phyloP scores from a whole-genome alignment of 2,888 invertebrate species.

The Drosophila emarginata region DNA sequence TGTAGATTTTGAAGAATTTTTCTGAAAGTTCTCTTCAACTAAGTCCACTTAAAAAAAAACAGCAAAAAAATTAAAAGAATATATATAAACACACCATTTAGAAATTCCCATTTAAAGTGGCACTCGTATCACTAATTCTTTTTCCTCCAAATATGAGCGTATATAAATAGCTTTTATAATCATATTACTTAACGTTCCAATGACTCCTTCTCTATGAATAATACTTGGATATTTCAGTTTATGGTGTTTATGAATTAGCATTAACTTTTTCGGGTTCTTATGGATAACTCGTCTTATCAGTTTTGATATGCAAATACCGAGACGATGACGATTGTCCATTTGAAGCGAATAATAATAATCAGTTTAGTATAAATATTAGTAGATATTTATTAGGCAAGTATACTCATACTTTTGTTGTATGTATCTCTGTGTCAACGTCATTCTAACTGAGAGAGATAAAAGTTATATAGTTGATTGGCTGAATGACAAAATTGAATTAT shows the following conservation, averaged over 20 bases:
- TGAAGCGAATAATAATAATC: neutral
- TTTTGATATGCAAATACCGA: constrained; percentile 46
- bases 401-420: constrained; percentile 17
- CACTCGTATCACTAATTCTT: neutral
- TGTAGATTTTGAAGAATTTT: neutral
- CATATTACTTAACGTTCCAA: neutral
- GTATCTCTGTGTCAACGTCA: constrained; percentile 2
- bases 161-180: constrained; percentile 1
- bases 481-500: constrained; percentile 76
- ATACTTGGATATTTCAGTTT: constrained; percentile 1
- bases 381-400: neutral
- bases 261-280: neutral
- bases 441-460: constrained; percentile 26
- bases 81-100: neutral
- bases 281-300: constrained; percentile 31
- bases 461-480: constrained; percentile 68
- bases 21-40: neutral
- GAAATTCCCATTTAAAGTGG: neutral
- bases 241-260: too few relatives aligned
- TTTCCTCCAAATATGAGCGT: neutral
- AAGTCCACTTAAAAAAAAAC: neutral
- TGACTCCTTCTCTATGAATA: neutral
- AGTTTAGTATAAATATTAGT: neutral
- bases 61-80: neutral
- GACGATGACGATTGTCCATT: neutral